Evolutionary conservation across 2,113 vertebrate species (phyloP).

Genomic region (Corythoichthys haematopterus): DNA sequence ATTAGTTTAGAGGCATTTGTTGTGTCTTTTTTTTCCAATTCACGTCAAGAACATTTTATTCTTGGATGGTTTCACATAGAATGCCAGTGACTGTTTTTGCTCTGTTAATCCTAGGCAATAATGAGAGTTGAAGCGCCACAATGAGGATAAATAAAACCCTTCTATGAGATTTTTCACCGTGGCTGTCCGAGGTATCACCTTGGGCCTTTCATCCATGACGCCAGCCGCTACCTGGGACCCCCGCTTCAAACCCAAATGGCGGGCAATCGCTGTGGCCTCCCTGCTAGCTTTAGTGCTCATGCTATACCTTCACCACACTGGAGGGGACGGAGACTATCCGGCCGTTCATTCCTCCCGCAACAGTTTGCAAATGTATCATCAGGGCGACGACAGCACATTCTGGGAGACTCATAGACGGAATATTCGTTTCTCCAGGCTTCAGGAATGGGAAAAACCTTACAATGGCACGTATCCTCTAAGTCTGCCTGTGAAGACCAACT

Average conservation of each 20-base stretch:
- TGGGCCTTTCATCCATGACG: conserved; percentile 80
- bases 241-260: conserved; percentile 86
- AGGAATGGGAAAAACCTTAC: conserved; percentile 58
- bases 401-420: not conserved
- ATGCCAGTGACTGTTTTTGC: not conserved
- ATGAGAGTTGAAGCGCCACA: conserved; percentile 50
- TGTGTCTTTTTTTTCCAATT: not conserved
- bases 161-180: conserved; percentile 80
- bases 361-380: conserved; percentile 36
- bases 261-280: conserved; percentile 71
- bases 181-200: conserved; percentile 74
- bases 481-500: conserved; percentile 70
- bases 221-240: conserved; percentile 73
- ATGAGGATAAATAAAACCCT: conserved; percentile 73
- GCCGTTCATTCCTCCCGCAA: conserved; percentile 25
- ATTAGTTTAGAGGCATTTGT: no score
- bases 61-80: not conserved
- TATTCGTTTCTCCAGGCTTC: not conserved
- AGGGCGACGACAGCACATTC: conserved; percentile 4
- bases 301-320: conserved; percentile 74
- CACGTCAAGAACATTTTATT: not conserved
- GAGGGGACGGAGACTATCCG: conserved; percentile 21
- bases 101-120: conserved; percentile 50
- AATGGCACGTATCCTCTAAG: conserved; percentile 88
- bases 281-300: conserved; percentile 70